Conservation (phyloP, 2,113 vertebrate species). For the Elephantulus edwardii region DNA sequence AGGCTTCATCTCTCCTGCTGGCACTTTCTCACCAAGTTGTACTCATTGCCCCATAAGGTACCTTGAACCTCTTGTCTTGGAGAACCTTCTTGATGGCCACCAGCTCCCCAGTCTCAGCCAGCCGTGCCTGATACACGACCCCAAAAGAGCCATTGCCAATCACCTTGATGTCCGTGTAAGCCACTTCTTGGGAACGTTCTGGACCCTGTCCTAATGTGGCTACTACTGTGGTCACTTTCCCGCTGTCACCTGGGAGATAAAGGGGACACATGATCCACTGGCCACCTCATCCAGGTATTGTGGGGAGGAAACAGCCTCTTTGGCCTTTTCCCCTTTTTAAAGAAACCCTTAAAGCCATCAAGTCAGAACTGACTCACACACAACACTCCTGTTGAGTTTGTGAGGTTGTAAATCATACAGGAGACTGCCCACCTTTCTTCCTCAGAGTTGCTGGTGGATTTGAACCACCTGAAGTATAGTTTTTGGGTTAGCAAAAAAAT, state of each 20-base stretch:
- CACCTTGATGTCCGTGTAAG: constrained; percentile 95
- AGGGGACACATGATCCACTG: constrained; percentile 46
- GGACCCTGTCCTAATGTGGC: constrained; percentile 94
- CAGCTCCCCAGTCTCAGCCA: constrained; percentile 94
- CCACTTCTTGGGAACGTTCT: constrained; percentile 94
- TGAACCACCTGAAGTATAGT: too few relatives aligned
- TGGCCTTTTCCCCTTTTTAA: background rate
- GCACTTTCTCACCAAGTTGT: background rate
- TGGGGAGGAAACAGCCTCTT: background rate
- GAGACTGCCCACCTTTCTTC: background rate
- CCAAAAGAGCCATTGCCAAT: constrained; percentile 96
- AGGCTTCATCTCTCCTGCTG: background rate
- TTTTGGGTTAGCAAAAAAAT: too few relatives aligned
- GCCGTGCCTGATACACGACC: constrained; percentile 95
- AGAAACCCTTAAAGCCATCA: too few relatives aligned
- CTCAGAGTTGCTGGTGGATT: too few relatives aligned
- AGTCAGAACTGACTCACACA: too few relatives aligned
- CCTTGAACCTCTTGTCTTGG: constrained; percentile 97
- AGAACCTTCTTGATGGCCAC: constrained; percentile 97
- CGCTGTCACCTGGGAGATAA: constrained; percentile 88
- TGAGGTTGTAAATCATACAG: too few relatives aligned
- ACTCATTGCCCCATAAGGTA: constrained; percentile 20
- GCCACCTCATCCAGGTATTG: background rate
- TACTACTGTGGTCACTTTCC: constrained; percentile 94
- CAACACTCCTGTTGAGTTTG: too few relatives aligned